Percentiles rank a stretch among this genome's conserved stretches.
These are phyloP conservation scores for Nowickia ferox DNA, from an alignment of 2,888 invertebrate genomes.

Conservation along the genomic window DNA sequence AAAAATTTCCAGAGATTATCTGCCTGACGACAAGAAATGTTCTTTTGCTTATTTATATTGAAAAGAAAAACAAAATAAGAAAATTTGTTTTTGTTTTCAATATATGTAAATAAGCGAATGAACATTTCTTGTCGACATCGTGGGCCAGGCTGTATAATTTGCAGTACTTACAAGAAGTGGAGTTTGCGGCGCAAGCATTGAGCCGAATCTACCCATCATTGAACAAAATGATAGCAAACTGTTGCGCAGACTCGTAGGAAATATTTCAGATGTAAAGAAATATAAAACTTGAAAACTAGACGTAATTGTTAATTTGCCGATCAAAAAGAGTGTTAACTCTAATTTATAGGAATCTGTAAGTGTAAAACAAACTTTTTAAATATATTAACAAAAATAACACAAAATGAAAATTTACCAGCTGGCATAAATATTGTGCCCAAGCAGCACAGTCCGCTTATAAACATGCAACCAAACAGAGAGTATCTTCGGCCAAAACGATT, in stretches of 20 bases:
- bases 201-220: conserved; percentile 88
- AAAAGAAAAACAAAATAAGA: too few relatives aligned
- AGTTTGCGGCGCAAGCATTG: conserved; percentile 88
- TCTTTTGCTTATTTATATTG: too few relatives aligned
- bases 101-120: too few relatives aligned
- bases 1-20: neutral
- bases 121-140: too few relatives aligned
- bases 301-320: conserved; percentile 87
- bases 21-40: too few relatives aligned
- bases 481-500: conserved; percentile 87
- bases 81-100: too few relatives aligned
- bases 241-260: conserved; percentile 87
- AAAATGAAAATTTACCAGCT: conserved; percentile 68
- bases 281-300: conserved; percentile 88
- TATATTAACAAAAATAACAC: neutral
- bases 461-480: conserved; percentile 86
- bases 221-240: conserved; percentile 88
- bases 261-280: conserved; percentile 88
- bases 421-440: conserved; percentile 79
- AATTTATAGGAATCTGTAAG: conserved; percentile 72
- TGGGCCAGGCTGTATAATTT: too few relatives aligned
- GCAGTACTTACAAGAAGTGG: conserved; percentile 84
- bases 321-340: conserved; percentile 83
- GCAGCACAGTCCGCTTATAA: conserved; percentile 85
- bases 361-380: neutral